Percentiles rank a stretch among this genome's conserved stretches.
Evolutionary conservation across 53 echinoderm and acorn worm genomes (phyloP).

Genomic region (Holothuria leucospilota): DNA sequence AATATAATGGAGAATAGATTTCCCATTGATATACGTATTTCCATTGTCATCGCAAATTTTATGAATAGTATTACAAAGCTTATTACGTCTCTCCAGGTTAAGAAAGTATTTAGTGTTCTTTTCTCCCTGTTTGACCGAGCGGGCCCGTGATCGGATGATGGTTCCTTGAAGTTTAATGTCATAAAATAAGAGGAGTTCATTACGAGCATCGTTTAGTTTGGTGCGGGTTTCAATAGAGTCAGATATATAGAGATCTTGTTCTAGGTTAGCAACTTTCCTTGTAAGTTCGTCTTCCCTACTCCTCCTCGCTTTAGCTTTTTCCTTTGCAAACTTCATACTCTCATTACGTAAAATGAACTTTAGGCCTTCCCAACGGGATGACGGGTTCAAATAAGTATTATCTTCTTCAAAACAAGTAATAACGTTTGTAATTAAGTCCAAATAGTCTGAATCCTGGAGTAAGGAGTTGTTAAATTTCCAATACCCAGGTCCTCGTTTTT

Average conservation of each 20-base stretch:
- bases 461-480: too few relatives aligned
- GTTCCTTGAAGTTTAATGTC: too few relatives aligned
- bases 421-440: not conserved
- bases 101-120: constrained; percentile 17
- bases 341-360: constrained; percentile 8
- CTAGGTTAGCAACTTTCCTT: not conserved
- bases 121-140: constrained; percentile 18
- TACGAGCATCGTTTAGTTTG: constrained; percentile 6
- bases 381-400: not conserved
- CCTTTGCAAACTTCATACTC: not conserved
- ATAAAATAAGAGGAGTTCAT: too few relatives aligned
- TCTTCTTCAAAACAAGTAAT: not conserved
- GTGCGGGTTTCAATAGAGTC: not conserved
- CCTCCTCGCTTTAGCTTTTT: not conserved
- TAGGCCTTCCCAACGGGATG: not conserved
- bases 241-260: not conserved
- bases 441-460: not conserved
- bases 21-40: not conserved
- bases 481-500: too few relatives aligned
- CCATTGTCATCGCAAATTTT: constrained; percentile 1
- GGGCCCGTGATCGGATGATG: constrained; percentile 16
- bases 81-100: not conserved
- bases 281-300: not conserved
- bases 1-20: not conserved
- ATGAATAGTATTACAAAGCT: not conserved